Evolutionary conservation across 2,888 invertebrate genomes (phyloP), one percentile per base, ranked within the genome.

Genomic region (Conus canariensis): DNA sequence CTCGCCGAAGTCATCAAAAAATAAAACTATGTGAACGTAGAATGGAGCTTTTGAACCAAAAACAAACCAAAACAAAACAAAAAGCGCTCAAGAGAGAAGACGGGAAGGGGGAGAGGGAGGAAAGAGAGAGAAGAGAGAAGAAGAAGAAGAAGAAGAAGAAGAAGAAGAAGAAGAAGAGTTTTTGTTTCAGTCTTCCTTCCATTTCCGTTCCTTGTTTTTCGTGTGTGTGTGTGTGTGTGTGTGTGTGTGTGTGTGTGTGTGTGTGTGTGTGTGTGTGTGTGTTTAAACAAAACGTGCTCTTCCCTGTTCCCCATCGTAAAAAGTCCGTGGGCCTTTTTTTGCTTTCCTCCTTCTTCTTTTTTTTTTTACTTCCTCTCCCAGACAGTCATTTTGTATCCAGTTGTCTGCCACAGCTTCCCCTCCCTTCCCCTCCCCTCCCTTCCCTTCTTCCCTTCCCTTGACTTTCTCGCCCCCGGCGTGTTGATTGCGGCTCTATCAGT

Each of bases 401-500:
- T 45, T 85, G 85, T 59, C 59, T 85, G 80, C 30, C 80, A 80
- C 8, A 45, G 80, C 45, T 5, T 64, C 30, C n/a, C 25, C 74
- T 70, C 30, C 56, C 58, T 60, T 59, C 25, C 85, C 70, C 80
- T 58, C 16, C 14, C n/a, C 10, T 58, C n/a, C 77, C 14, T 22
- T 16, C 64, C 16, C 64, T 30, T 80, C 16, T 25, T 80, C 30
- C 30, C 10, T 80, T 80, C 30, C 30, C 22, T 16, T 70, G 70
- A 22, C 22, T 70, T 70, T 83, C n/a, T 64, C 64, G 19, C 25
- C 9, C 56, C 30, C 45, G 19, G 14, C 12, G 45, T 58, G 25
- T 83, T 56, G 58, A 58, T 83, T 14, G 56, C 56, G 56, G 22
- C 82, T 83, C 82, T 83, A 83, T 83, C 82, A 83, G 82, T 83